Conservation (phyloP, 1,140 invertebrate genomes). For the Fopius arisanus region DNA sequence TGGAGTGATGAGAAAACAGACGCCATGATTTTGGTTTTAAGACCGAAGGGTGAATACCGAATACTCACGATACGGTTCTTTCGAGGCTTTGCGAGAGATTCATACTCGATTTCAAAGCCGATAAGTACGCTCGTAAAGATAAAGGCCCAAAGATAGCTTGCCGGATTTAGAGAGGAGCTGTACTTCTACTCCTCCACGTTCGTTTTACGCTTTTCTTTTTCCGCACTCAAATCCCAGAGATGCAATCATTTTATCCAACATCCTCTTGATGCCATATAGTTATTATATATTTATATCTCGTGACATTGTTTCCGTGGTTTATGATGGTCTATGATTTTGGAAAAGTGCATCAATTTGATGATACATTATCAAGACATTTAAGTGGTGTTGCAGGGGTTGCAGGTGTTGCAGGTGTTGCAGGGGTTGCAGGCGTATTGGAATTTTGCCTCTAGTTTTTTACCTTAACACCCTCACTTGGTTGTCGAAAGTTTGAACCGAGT, state of each 20-base stretch:
- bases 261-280: neutral
- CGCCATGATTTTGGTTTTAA: neutral
- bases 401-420: too few species aligned
- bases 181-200: neutral
- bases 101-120: conserved; percentile 35
- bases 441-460: neutral
- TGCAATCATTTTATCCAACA: neutral
- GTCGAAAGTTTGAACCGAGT: conserved; percentile 43
- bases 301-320: neutral
- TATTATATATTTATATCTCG: neutral
- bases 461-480: conserved; percentile 21
- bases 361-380: neutral
- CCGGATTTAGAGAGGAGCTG: conserved; percentile 13
- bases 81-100: conserved; percentile 40
- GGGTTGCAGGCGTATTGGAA: too few species aligned
- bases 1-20: neutral
- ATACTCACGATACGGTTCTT: conserved; percentile 20
- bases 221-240: neutral
- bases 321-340: too few species aligned
- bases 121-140: conserved; percentile 44
- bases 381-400: too few species aligned
- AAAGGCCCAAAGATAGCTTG: conserved; percentile 33
- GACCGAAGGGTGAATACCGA: neutral
- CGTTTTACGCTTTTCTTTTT: neutral
- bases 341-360: neutral